Percentiles rank a stretch among this genome's conserved stretches.
Conservation (phyloP, 2,888 invertebrate species). For the Scaeva pyrastri region DNA sequence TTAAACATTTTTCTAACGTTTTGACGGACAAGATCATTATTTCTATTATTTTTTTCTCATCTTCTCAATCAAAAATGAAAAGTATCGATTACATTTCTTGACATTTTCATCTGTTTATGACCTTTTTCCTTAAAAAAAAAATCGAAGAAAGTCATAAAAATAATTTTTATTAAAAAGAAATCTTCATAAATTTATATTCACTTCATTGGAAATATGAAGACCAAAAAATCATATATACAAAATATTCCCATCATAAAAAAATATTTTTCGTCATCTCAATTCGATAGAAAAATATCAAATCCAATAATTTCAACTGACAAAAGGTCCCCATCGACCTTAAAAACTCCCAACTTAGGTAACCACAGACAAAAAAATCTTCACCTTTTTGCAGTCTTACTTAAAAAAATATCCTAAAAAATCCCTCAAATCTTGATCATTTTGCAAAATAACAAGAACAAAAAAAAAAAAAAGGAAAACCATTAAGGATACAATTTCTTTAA, state of each 20-base stretch:
- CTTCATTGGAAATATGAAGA: constrained; percentile 22
- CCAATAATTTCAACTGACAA: constrained; percentile 53
- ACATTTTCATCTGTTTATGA: constrained; percentile 28
- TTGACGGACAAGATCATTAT: constrained; percentile 38
- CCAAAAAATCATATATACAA: constrained; percentile 10
- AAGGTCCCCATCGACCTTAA: constrained; percentile 42
- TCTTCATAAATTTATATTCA: constrained; percentile 33
- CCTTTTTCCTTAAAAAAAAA: not conserved
- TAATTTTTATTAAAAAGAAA: constrained; percentile 5
- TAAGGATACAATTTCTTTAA: constrained; percentile 29
- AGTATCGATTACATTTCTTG: constrained; percentile 37
- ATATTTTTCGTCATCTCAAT: constrained; percentile 12
- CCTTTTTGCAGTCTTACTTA: constrained; percentile 53
- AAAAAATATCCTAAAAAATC: not conserved
- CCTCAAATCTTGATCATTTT: constrained; percentile 5
- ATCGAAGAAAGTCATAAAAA: not conserved
- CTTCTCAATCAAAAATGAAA: constrained; percentile 8
- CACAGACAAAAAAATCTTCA: constrained; percentile 53
- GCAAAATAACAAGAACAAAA: constrained; percentile 6
- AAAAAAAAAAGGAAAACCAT: not conserved
- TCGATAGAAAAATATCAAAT: constrained; percentile 48
- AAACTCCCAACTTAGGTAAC: constrained; percentile 61
- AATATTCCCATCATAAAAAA: constrained; percentile 31
- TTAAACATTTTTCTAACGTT: not conserved
- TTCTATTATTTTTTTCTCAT: not conserved